A percentile compares a stretch with the other conserved stretches of the same genome.
These are phyloP conservation scores for Cremastinae sp. DNA, from an alignment of 2,888 invertebrate genomes.

Conservation along the genomic window DNA sequence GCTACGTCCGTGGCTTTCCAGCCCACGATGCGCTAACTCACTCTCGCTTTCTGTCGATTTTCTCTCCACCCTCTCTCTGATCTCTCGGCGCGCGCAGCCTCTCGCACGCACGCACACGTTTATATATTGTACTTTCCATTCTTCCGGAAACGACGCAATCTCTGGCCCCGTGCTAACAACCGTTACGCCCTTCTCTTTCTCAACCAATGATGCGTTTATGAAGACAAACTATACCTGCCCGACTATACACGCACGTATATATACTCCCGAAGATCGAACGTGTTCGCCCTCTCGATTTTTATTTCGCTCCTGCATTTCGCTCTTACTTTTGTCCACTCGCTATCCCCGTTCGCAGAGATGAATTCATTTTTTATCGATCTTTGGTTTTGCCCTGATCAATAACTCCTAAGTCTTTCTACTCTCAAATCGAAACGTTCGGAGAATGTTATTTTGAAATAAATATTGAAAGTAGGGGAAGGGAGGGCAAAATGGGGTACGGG, in stretches of 20 bases:
- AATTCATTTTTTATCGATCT: constrained; percentile 25
- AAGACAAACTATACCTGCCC: not conserved
- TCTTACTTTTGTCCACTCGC: not conserved
- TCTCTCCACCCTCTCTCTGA: constrained; percentile 39
- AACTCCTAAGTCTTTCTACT: not conserved
- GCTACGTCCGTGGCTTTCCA: constrained; percentile 29
- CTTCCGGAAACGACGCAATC: constrained; percentile 7
- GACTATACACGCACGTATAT: constrained; percentile 35
- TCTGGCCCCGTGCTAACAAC: not conserved
- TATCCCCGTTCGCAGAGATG: too few relatives aligned
- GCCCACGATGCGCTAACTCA: constrained; percentile 39
- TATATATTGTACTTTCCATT: not conserved
- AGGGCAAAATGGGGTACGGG: too few relatives aligned
- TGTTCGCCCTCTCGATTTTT: constrained; percentile 68
- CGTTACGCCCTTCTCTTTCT: constrained; percentile 21
- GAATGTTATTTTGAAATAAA: too few relatives aligned
- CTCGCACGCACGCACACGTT: constrained; percentile 19
- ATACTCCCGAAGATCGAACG: constrained; percentile 58
- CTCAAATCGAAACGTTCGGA: too few relatives aligned
- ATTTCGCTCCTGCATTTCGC: constrained; percentile 8
- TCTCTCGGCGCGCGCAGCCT: constrained; percentile 48
- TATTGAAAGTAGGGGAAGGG: too few relatives aligned
- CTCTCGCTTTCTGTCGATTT: constrained; percentile 54
- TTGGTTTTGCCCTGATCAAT: not conserved
- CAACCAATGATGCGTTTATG: constrained; percentile 2